These are phyloP conservation scores for Galaxea fascicularis DNA, from an alignment of 92 coral and sea anemone species.

Conservation along the genomic window DNA sequence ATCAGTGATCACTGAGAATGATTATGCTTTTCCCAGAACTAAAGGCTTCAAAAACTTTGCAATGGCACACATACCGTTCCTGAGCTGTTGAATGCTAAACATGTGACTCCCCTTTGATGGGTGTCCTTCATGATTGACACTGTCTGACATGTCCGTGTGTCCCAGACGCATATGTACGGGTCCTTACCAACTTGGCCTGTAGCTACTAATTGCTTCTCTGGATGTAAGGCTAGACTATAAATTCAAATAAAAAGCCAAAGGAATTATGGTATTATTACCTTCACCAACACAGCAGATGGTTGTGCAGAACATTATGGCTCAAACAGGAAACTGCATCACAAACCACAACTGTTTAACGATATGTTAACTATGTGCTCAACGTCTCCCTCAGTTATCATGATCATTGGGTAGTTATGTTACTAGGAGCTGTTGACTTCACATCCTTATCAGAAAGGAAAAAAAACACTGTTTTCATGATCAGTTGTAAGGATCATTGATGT, in stretches of 20 bases:
- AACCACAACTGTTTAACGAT: too few relatives aligned
- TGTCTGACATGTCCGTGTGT: constrained; percentile 87
- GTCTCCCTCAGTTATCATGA: too few relatives aligned
- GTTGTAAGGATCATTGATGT: too few relatives aligned
- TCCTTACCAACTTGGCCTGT: constrained; percentile 99
- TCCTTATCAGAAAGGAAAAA: too few relatives aligned
- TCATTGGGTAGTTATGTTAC: too few relatives aligned
- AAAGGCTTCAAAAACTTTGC: background rate
- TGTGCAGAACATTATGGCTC: background rate
- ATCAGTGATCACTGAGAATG: too few relatives aligned
- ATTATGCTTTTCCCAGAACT: too few relatives aligned
- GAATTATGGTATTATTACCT: background rate
- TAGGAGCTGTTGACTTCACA: too few relatives aligned
- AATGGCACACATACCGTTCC: constrained; percentile 77
- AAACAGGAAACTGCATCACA: too few relatives aligned
- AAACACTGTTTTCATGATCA: too few relatives aligned
- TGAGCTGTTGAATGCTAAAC: constrained; percentile 90
- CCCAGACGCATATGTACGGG: constrained; percentile 98
- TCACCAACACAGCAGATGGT: background rate
- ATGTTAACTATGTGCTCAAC: too few relatives aligned
- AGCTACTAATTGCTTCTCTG: constrained; percentile 92
- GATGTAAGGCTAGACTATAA: constrained; percentile 94
- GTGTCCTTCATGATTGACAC: constrained; percentile 96
- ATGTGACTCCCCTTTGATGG: constrained; percentile 94
- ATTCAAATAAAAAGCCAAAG: background rate